Base-by-base conservation (phyloP, 2,888 invertebrate species). In the Hemithea aestivaria region DNA sequence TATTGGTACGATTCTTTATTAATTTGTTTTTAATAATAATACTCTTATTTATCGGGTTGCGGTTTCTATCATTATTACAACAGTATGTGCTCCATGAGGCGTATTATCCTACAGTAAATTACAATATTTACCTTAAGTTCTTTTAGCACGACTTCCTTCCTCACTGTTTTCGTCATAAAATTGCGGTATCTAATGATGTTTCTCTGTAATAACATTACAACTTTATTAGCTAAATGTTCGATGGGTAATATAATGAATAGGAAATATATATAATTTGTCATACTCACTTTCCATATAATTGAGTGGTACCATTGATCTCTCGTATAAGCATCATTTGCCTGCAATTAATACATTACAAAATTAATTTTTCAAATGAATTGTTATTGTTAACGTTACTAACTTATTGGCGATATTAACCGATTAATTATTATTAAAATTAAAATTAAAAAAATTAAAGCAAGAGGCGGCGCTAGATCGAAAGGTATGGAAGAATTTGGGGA, bases 261-360 rank as follows among this genome's bases (percentile, higher is more conserved):
- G 16, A 37, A 11, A 10, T 7, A 29, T 7, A 16, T n/a, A 16
- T 5, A 4, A 16, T 16, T 16, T 5, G 5, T 16, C 16, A 26
- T 36, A 57, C 88, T 83, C 74, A 94, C 94, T 90, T 90, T 91
- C 94, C 94, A 94, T 45, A 91, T 83, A 58, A 94, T 91, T 34
- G 94, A 94, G 69, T 94, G 91, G 51, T 91, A 91, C 94, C 94
- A 94, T 73, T 94, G 94, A 85, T 94, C 94, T 68, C 94, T 84
- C n/a, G 92, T 89, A 65, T 94, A 94, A 26, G 91, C 90, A 66
- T 93, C 94, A 62, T 90, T 92, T 21, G 93, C 92, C 92, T 94
- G 89, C 28, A 90, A 83, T 40, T 51, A 60, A 50, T 26, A 25
- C 49, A 48, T 36, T 31, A 10, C n/a, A 27, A 35, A 28, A 32